phyloP scores from a whole-genome alignment of 2,797 vertebrate genomes.

The Epinephelus coioides region DNA sequence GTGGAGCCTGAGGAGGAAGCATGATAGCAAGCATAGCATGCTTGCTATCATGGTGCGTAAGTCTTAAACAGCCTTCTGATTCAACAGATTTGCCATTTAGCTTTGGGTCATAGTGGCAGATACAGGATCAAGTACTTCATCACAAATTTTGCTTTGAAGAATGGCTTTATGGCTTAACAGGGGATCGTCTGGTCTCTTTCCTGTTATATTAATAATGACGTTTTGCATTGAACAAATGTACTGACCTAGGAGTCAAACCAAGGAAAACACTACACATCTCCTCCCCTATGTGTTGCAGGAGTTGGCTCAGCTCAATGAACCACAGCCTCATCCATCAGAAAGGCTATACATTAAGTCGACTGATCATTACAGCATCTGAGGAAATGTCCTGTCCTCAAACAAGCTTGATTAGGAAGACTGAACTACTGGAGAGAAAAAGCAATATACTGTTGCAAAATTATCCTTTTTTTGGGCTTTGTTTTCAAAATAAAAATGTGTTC shows the following conservation, averaged over 20 bases:
- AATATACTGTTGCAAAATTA: slow-evolving; percentile 27
- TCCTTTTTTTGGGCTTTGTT: slow-evolving; percentile 10
- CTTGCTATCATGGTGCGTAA: background rate
- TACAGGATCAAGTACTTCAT: slow-evolving; percentile 37
- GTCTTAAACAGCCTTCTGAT: background rate
- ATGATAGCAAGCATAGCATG: no score
- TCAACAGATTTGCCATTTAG: slow-evolving; percentile 9
- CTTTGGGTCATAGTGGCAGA: slow-evolving; percentile 11
- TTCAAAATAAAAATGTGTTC: background rate
- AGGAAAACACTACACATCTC: slow-evolving; percentile 83
- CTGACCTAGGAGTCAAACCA: slow-evolving; percentile 73
- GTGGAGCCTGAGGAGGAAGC: no score
- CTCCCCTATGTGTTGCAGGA: slow-evolving; percentile 88
- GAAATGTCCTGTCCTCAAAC: slow-evolving; percentile 44
- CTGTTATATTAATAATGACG: slow-evolving; percentile 71
- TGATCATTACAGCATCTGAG: slow-evolving; percentile 56
- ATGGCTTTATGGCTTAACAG: slow-evolving; percentile 42
- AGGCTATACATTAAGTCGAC: slow-evolving; percentile 44
- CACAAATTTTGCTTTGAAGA: slow-evolving; percentile 25
- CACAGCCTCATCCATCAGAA: slow-evolving; percentile 84
- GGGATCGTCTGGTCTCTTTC: slow-evolving; percentile 58
- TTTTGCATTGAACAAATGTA: slow-evolving; percentile 57
- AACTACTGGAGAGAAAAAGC: slow-evolving; percentile 33
- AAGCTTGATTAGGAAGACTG: slow-evolving; percentile 21
- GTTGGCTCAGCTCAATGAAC: slow-evolving; percentile 82